Base-by-base conservation (phyloP, 2,113 vertebrate genomes). In the Salminus brasiliensis region DNA sequence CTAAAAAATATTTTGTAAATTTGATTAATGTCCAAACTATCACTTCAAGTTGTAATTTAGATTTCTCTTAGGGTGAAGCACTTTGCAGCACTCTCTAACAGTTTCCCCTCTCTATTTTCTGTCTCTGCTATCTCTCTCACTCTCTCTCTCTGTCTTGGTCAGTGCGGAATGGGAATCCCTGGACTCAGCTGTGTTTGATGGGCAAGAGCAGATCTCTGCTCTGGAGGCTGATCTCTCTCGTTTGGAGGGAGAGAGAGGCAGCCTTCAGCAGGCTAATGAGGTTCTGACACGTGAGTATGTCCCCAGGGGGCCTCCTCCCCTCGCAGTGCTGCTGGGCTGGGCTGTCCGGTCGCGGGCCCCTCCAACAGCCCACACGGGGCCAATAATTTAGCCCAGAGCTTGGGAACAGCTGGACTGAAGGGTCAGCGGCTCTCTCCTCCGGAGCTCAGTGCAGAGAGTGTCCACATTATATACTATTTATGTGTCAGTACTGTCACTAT, bases 111-210 rank as follows among this genome's bases (percentile, higher is more conserved):
- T 36, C 41, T 67, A n/a, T 55, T 75, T 62, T 66, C 15, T 30
- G 18, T 15, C 25, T 21, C 21, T 25, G 16, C 47, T 67, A 39
- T 62, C 27, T 47, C 55, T 32, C 13, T 39, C 59, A 30, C 57
- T 21, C 13, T 23, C 25, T 65, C 32, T 63, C n/a, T 52, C 57
- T 27, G 12, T 39, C 39, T 52, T 30, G 5, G 23, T 74, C 90
- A 96, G 96, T 89, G 83, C 79, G 0, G 91, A 95, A 85, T 94
- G 94, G 81, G 92, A 94, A 73, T 88, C 92, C 68, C 90, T 96
- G 85, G 94, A 95, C 85, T 91, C 77, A 0, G 81, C 88, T 74
- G 86, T 97, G 79, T 92, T 90, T 16, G 92, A 95, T 70, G 90
- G 90, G 76, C 94, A 93, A 53, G 86, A 94, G 84, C 80, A 90